Base-by-base conservation (phyloP, 2,888 invertebrate species). In the Pheosia tremula region DNA sequence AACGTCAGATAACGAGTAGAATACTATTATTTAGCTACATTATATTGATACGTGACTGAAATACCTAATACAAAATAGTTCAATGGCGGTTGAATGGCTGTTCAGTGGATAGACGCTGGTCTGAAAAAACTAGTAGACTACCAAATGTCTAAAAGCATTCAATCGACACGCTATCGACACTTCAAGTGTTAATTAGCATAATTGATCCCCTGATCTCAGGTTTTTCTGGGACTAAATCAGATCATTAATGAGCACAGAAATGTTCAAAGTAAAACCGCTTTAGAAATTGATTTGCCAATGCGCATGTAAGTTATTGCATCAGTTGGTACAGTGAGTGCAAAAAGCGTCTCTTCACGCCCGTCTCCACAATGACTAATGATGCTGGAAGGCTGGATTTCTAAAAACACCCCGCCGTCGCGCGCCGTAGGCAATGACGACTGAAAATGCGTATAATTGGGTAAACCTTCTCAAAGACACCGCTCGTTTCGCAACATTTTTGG, bases 281-380 rank as follows among this genome's bases (percentile, higher is more conserved):
- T 24, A 4, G 24, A 71, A 74, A 67, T 63, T 72, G 74, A 74
- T 73, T 68, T 67, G 70, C 68, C 68, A 79, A 69, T 80, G 79
- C 79, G 80, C 72, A 74, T 75, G 75, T 74, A 62, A 64, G 75
- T 71, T 60, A 80, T 83, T 89, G 88, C 88, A 88, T 83, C 81
- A 79, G 77, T 63, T 53, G 60, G 59, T 54, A 60, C 61, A 38
- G 71, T 72, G 71, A 69, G 77, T 76, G 85, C 89, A 90, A 90
- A 90, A 91, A 90, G 81, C 79, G 68, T 65, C 82, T 71, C 74
- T 75, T 85, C 75, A 77, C 85, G 80, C 80, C 79, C 39, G 55
- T 72, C 77, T 78, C 77, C 78, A 75, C 80, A 78, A 87, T 91
- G 90, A 93, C 83, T 88, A 91, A 91, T 91, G 91, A 90, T 88